phyloP scores from a whole-genome alignment of 2,797 vertebrate species.

The Hoplostethus atlanticus region DNA sequence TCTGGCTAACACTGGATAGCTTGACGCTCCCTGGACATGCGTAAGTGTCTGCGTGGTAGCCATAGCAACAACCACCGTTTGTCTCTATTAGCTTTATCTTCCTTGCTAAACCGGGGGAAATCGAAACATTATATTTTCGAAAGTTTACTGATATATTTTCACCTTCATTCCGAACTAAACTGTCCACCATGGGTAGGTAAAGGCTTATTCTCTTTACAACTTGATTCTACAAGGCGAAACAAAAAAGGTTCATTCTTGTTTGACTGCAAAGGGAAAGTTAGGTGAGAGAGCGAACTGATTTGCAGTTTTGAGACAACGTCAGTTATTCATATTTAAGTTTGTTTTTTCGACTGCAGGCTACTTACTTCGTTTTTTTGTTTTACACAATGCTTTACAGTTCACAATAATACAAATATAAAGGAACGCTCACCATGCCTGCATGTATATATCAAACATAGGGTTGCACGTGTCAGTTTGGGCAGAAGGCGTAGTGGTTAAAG shows the following conservation, averaged over 20 bases:
- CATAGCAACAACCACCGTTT: conserved; percentile 59
- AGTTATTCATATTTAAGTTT: too few species aligned
- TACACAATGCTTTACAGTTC: too few species aligned
- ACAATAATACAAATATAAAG: too few species aligned
- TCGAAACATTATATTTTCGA: not conserved
- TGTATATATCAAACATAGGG: too few species aligned
- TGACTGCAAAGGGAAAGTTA: not conserved
- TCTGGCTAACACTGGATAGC: not conserved
- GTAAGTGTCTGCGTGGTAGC: conserved; percentile 56
- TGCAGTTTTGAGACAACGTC: too few species aligned
- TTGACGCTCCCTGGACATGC: conserved; percentile 4
- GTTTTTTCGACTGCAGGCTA: too few species aligned
- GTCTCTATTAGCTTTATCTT: not conserved
- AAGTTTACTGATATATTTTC: not conserved
- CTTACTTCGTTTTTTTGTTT: too few species aligned
- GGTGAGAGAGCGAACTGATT: not conserved
- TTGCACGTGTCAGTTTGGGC: too few species aligned
- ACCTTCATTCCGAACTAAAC: not conserved
- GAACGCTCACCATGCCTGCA: too few species aligned
- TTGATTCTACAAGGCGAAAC: not conserved
- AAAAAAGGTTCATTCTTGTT: not conserved
- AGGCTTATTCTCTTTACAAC: conserved; percentile 1
- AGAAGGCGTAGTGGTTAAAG: not conserved
- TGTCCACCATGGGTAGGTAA: conserved; percentile 65
- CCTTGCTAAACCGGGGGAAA: not conserved